Conservation (phyloP, 2,888 invertebrate species). For the Apamea sordens region DNA sequence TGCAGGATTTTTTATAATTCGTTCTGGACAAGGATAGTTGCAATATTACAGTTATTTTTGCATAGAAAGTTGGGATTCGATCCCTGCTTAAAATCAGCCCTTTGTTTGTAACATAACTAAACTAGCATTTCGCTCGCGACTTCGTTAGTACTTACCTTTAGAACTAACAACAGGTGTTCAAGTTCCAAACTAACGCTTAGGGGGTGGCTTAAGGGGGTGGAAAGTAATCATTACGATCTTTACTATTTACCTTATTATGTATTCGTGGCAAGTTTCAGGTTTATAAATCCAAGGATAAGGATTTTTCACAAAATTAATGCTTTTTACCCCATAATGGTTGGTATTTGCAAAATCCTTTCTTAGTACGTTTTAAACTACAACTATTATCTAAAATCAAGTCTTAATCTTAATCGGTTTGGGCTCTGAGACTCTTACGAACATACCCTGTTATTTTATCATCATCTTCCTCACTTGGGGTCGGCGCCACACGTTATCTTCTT, state of each 20-base stretch:
- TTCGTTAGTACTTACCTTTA: not conserved
- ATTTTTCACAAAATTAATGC: not conserved
- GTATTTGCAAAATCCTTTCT: not conserved
- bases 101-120: not conserved
- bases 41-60: constrained; percentile 1
- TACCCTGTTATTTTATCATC: not conserved
- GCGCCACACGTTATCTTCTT: not conserved
- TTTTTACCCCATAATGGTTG: not conserved
- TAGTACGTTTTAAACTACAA: not conserved
- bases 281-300: not conserved
- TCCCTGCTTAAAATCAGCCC: not conserved
- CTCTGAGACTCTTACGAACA: not conserved
- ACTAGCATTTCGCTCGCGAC: not conserved
- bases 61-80: not conserved
- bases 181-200: not conserved
- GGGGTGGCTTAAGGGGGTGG: too few relatives aligned
- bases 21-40: not conserved
- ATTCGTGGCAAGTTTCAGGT: not conserved
- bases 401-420: not conserved
- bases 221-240: not conserved
- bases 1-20: too few relatives aligned
- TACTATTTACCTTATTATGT: not conserved
- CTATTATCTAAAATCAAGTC: not conserved
- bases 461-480: not conserved
- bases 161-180: not conserved